These are phyloP conservation scores for Porites lutea DNA, from an alignment of 64 coral and sea anemone species.

Conservation along the genomic window DNA sequence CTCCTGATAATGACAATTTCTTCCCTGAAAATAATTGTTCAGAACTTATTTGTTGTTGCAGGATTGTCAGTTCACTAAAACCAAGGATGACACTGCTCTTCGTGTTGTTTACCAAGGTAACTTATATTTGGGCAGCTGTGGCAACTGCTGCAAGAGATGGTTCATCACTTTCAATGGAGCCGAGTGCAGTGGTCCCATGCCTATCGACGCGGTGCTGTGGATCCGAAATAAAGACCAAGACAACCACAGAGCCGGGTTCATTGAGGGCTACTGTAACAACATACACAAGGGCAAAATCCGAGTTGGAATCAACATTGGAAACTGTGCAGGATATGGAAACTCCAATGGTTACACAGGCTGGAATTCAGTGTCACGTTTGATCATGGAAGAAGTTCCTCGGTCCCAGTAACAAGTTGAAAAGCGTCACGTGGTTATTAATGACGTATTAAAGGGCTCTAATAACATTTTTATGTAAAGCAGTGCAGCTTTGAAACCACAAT, in stretches of 20 bases:
- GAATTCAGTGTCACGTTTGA: slow-evolving; percentile 60
- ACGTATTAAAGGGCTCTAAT: too few species aligned
- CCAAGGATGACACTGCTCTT: slow-evolving; percentile 3
- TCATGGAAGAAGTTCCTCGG: slow-evolving; percentile 48
- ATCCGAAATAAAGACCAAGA: neutral
- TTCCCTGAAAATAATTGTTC: neutral
- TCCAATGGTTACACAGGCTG: slow-evolving; percentile 47
- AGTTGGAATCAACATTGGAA: slow-evolving; percentile 76
- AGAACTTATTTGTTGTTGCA: neutral
- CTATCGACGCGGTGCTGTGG: slow-evolving; percentile 27
- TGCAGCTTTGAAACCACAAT: too few species aligned
- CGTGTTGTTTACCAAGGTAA: slow-evolving; percentile 39
- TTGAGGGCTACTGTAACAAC: slow-evolving; percentile 68
- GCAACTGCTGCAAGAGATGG: slow-evolving; percentile 30
- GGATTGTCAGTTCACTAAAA: slow-evolving; percentile 53
- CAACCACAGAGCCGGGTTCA: slow-evolving; percentile 1
- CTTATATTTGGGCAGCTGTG: neutral
- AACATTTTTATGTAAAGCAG: too few species aligned
- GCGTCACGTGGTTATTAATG: too few species aligned
- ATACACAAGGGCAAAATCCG: slow-evolving; percentile 63
- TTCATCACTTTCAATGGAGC: slow-evolving; percentile 47
- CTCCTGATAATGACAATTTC: too few species aligned
- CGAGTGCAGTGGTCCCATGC: slow-evolving; percentile 29
- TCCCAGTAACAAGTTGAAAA: slow-evolving; percentile 9
- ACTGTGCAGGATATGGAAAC: slow-evolving; percentile 54